Conservation (phyloP, 1,140 invertebrate species). For the Dufourea novaeangliae region DNA sequence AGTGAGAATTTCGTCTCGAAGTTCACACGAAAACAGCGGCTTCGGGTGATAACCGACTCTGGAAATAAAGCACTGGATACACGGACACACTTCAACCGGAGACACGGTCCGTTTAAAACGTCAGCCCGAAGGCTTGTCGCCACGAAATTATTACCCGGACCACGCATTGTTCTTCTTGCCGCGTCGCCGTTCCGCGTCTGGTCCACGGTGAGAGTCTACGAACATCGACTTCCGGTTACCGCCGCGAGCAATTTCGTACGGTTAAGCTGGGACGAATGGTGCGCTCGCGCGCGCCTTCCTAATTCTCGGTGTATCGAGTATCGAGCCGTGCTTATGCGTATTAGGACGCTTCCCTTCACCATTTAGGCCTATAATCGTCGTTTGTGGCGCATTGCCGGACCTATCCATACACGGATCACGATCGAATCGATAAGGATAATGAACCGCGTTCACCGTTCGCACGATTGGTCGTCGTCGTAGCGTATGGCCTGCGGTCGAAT, state of each 20-base stretch:
- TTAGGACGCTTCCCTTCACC: constrained; percentile 20
- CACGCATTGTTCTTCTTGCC: constrained; percentile 27
- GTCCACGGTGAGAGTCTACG: neutral
- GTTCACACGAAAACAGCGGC: neutral
- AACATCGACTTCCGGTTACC: constrained; percentile 35
- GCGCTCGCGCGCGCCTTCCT: neutral
- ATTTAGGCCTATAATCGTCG: constrained; percentile 33
- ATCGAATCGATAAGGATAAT: constrained; percentile 37
- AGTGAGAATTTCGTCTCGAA: neutral
- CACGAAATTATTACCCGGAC: constrained; percentile 26
- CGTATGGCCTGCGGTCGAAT: neutral
- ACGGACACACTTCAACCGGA: neutral
- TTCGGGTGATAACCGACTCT: neutral
- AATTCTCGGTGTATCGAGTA: constrained; percentile 39
- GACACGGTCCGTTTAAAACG: constrained; percentile 43
- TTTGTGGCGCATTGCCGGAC: neutral
- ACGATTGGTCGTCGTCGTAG: neutral
- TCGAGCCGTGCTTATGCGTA: constrained; percentile 36
- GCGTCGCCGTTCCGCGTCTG: neutral
- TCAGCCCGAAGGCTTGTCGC: constrained; percentile 13
- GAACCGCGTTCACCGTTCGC: constrained; percentile 3
- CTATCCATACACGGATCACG: neutral
- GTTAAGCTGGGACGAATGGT: neutral
- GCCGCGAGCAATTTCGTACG: constrained; percentile 37
- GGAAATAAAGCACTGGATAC: constrained; percentile 38